Evolutionary conservation across 2,797 vertebrate genomes (phyloP).

Genomic region (Lepilemur ruficaudatus): DNA sequence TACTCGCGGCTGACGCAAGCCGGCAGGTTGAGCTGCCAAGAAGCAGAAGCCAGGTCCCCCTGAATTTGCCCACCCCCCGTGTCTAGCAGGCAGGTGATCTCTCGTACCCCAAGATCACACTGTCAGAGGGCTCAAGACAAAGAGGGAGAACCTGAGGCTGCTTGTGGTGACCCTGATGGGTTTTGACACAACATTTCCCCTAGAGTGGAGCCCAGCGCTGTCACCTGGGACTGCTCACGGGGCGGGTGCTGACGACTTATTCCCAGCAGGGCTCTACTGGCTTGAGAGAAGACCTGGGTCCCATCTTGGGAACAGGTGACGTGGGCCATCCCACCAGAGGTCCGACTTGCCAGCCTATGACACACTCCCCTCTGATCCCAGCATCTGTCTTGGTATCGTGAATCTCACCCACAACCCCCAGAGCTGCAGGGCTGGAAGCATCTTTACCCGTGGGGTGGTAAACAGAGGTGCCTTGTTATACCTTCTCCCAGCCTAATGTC

Average conservation of each 20-base stretch:
- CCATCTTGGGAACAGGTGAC: accelerated
- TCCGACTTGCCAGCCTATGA: background rate
- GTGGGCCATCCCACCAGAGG: accelerated
- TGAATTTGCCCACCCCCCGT: too few relatives aligned
- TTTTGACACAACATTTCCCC: background rate
- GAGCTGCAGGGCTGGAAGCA: background rate
- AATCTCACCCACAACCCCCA: background rate
- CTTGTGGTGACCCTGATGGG: accelerated
- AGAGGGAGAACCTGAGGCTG: background rate
- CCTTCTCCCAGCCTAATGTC: background rate
- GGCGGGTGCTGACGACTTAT: background rate
- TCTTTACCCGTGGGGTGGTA: accelerated
- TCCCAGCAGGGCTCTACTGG: background rate
- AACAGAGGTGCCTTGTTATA: background rate
- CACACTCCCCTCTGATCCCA: accelerated
- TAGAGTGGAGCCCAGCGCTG: background rate
- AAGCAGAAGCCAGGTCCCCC: background rate
- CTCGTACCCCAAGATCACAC: background rate
- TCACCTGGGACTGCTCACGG: accelerated
- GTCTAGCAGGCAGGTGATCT: background rate
- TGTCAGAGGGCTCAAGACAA: background rate
- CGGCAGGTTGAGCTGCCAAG: background rate
- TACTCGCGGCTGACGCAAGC: too few relatives aligned
- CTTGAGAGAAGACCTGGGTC: too few relatives aligned
- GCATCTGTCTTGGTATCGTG: accelerated